Percentiles rank a stretch among this genome's conserved stretches.
phyloP scores from a whole-genome alignment of 2,888 invertebrate genomes.

The Mallateleia sp. region DNA sequence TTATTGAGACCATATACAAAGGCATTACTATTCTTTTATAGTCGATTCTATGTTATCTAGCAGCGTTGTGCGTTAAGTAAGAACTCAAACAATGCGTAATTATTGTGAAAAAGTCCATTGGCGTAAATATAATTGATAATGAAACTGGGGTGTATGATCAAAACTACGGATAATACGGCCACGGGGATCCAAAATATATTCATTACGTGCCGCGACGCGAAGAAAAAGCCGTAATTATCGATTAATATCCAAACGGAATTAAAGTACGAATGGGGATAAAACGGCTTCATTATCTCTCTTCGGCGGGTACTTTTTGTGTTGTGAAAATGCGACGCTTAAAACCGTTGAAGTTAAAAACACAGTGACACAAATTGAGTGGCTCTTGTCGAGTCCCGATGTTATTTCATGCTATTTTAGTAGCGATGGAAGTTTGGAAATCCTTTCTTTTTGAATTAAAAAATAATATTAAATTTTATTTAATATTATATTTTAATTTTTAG shows the following conservation, averaged over 20 bases:
- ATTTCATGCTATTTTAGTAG: no score
- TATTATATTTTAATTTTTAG: no score
- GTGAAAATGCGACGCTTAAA: no score
- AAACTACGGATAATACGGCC: not conserved
- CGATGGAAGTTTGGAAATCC: no score
- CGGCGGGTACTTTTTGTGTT: no score
- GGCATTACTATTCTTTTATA: conserved; percentile 46
- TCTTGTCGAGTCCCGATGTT: no score
- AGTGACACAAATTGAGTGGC: no score
- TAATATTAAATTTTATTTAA: no score
- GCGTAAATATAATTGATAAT: conserved; percentile 24
- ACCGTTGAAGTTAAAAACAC: no score
- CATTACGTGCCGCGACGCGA: not conserved
- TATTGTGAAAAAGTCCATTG: conserved; percentile 23
- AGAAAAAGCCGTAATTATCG: not conserved
- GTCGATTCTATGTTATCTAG: conserved; percentile 31
- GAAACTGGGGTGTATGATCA: conserved; percentile 16
- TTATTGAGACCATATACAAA: conserved; percentile 41
- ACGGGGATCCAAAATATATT: not conserved
- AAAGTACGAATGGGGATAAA: not conserved
- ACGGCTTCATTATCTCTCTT: not conserved
- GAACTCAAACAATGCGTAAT: conserved; percentile 39
- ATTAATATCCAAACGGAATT: not conserved
- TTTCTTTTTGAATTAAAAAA: no score
- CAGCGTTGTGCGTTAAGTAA: conserved; percentile 25